Percentiles rank a stretch among this genome's conserved stretches.
phyloP scores from a whole-genome alignment of 2,888 invertebrate species.

The Drosophila anomalata region DNA sequence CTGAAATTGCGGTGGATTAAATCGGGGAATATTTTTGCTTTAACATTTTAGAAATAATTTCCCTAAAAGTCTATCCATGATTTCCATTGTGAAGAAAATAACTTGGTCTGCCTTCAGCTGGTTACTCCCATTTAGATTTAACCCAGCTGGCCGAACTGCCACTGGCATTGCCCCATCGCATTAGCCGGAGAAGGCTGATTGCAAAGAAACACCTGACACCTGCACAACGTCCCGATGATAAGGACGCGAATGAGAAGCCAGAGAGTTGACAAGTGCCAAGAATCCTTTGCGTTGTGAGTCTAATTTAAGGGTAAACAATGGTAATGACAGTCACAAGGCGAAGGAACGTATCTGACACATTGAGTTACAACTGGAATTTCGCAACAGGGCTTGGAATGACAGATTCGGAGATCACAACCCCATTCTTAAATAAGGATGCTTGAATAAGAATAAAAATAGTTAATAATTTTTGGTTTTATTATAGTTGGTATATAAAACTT shows the following conservation, averaged over 20 bases:
- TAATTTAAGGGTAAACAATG: constrained; percentile 70
- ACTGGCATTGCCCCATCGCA: not conserved
- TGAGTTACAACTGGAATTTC: not conserved
- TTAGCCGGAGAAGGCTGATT: not conserved
- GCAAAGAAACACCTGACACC: constrained; percentile 25
- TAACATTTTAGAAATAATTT: not conserved
- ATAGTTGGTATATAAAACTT: too few relatives aligned
- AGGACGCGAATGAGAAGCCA: constrained; percentile 6
- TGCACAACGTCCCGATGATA: constrained; percentile 5
- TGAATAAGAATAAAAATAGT: too few relatives aligned
- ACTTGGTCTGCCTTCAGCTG: not conserved
- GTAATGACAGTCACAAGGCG: constrained; percentile 2
- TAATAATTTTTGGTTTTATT: too few relatives aligned
- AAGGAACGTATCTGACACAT: not conserved
- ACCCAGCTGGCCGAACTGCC: not conserved
- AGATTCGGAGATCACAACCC: constrained; percentile 9
- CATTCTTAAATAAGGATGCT: too few relatives aligned
- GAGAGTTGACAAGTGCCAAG: constrained; percentile 52
- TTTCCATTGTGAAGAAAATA: too few relatives aligned
- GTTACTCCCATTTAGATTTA: not conserved
- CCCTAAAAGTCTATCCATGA: too few relatives aligned
- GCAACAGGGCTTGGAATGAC: constrained; percentile 12
- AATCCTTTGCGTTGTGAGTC: constrained; percentile 59
- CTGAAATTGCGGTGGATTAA: not conserved
- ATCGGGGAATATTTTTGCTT: not conserved